Evolutionary conservation across 2,113 vertebrate genomes (phyloP), one percentile per base, ranked within the genome.

Genomic region (Sitta europaea): DNA sequence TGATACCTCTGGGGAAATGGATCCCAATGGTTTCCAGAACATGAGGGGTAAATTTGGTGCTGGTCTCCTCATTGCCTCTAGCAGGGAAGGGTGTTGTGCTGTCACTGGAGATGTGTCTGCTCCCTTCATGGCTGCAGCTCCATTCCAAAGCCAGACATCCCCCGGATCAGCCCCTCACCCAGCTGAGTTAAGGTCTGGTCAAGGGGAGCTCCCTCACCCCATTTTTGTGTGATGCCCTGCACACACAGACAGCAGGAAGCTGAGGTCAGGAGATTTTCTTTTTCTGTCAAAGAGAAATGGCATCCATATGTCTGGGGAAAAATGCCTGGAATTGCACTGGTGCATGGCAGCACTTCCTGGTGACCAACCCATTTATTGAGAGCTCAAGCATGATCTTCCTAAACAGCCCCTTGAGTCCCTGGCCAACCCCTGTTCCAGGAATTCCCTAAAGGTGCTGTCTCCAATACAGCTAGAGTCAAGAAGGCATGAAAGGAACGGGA

Each of bases 401-500:
- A 94, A 97, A 88, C 17, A 71, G 55, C 77, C 91, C 70, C 91
- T 57, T 18, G 88, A 90, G 91, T 76, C 47, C 54, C 67, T 78
- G 88, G 50, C 66, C 92, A 73, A 31, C 8, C 4, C 0, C 28
- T 73, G 8, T 5, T 80, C 70, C 36, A 92, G 82, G 93, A 88
- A 86, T 88, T 95, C 97, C 95, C 94, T 93, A 53, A 55, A 72
- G 90, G 88, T 93, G 79, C 85, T 90, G 86, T 62, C 84, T 93
- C 61, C 86, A 71, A 80, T 65, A 59, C 55, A 67, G 68, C 81
- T 74, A 67, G 72, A 94, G 87, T 93, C 93, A 95, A 92, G 92
- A 97, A 94, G 59, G 81, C 94, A 93, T 90, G 92, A 96, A 94
- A 90, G 90, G 89, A 94, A 93, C 19, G 51, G 86, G 86, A 94